phyloP scores from a whole-genome alignment of 1,140 invertebrate species.

The Adelges cooleyi region DNA sequence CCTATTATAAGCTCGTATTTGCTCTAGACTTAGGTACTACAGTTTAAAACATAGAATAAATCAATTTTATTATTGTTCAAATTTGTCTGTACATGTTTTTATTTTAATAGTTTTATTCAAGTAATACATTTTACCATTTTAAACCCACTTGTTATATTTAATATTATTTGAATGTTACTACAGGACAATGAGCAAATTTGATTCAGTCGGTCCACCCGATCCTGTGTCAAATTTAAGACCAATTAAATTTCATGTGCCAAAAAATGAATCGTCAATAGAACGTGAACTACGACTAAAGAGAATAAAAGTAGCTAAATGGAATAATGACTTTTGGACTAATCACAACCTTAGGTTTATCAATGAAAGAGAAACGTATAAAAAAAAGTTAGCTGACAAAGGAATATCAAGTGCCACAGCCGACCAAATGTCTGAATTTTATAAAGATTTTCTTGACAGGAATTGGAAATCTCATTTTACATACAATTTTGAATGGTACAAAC shows the following conservation, averaged over 20 bases:
- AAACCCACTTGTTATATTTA: neutral
- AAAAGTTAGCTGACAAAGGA: conserved; percentile 41
- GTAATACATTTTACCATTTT: too few relatives aligned
- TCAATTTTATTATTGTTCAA: too few relatives aligned
- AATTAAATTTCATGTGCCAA: conserved; percentile 49
- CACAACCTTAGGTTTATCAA: conserved; percentile 60
- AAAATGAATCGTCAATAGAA: conserved; percentile 53
- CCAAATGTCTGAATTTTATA: conserved; percentile 78
- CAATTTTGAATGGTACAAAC: conserved; percentile 63
- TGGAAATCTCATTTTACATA: conserved; percentile 57
- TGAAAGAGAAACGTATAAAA: conserved; percentile 51
- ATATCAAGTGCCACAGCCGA: conserved; percentile 49
- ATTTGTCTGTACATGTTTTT: too few relatives aligned
- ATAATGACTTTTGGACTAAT: conserved; percentile 64
- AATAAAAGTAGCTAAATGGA: conserved; percentile 61
- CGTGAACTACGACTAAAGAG: conserved; percentile 49
- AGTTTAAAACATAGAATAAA: too few relatives aligned
- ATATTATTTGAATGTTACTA: too few relatives aligned
- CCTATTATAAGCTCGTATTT: too few relatives aligned
- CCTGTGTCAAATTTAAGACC: conserved; percentile 62
- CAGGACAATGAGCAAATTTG: conserved; percentile 28
- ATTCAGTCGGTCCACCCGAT: conserved; percentile 64
- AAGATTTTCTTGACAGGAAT: conserved; percentile 64
- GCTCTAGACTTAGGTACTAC: too few relatives aligned
- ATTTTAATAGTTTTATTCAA: too few relatives aligned